These are phyloP conservation scores for Kryptopterus vitreolus DNA, from an alignment of 2,797 vertebrate species.

Conservation along the genomic window DNA sequence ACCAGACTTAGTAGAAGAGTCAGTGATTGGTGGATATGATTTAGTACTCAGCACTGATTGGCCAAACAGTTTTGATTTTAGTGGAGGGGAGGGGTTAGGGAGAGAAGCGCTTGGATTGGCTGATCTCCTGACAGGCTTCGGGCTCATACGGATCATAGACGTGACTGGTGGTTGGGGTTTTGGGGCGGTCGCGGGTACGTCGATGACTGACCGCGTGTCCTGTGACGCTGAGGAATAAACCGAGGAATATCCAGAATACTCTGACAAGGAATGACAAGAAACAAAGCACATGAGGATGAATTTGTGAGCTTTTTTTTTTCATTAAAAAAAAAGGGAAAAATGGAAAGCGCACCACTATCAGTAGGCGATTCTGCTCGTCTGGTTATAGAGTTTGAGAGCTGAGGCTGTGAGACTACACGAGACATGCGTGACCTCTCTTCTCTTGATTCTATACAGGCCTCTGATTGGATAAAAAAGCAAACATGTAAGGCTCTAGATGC, in stretches of 20 bases:
- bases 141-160: conserved; percentile 43
- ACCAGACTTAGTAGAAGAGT: conserved; percentile 16
- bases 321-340: not conserved
- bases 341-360: conserved; percentile 29
- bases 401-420: conserved; percentile 30
- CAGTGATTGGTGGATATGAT: conserved; percentile 8
- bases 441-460: conserved; percentile 2
- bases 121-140: conserved; percentile 34
- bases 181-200: not conserved
- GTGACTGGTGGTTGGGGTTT: conserved; percentile 24
- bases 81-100: conserved; percentile 37
- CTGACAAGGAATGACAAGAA: not conserved
- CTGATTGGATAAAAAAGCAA: conserved; percentile 17
- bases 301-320: not conserved
- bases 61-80: conserved; percentile 39
- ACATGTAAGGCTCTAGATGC: not conserved
- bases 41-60: conserved; percentile 23
- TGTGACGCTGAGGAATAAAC: conserved; percentile 41
- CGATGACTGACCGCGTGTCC: conserved; percentile 16
- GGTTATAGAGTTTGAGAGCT: conserved; percentile 10
- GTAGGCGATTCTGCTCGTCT: conserved; percentile 32
- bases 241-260: conserved; percentile 46
- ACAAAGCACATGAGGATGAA: not conserved
- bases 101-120: conserved; percentile 18
- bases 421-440: conserved; percentile 1